Evolutionary conservation across 2,113 vertebrate species (phyloP).

Genomic region (Entelurus aequoreus): DNA sequence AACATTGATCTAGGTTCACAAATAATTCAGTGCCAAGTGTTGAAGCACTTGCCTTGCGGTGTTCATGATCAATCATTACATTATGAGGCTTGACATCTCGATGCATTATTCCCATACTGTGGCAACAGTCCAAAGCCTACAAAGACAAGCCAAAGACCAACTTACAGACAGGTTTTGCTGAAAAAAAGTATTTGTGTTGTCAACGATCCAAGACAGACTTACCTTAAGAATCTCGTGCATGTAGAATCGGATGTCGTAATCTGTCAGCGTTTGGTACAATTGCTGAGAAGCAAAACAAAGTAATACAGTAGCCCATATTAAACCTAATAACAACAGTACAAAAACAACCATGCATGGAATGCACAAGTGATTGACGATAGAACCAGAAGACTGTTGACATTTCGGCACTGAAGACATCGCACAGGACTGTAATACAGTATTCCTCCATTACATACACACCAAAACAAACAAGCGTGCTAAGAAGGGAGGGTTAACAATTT

Average conservation of each 20-base stretch:
- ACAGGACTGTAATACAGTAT: conserved; percentile 29
- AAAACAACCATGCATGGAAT: neutral
- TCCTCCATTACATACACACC: conserved; percentile 51
- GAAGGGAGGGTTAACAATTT: conserved; percentile 1
- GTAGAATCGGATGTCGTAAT: conserved; percentile 86
- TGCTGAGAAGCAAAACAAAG: conserved; percentile 61
- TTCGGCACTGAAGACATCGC: conserved; percentile 48
- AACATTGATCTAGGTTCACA: no score
- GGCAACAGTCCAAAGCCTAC: conserved; percentile 73
- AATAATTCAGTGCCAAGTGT: neutral
- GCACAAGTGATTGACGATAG: conserved; percentile 44
- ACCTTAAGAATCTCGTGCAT: conserved; percentile 88
- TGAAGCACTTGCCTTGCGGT: conserved; percentile 74
- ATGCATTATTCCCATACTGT: conserved; percentile 87
- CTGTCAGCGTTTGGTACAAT: conserved; percentile 83
- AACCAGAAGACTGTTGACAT: conserved; percentile 36
- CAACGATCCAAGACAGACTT: conserved; percentile 2
- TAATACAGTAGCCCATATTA: neutral
- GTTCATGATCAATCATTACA: conserved; percentile 86
- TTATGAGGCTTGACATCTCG: conserved; percentile 86
- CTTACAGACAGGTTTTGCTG: conserved; percentile 41
- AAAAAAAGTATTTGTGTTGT: neutral
- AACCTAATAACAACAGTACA: neutral
- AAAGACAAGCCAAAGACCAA: neutral
- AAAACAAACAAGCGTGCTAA: conserved; percentile 37